Percentiles rank a stretch among this genome's conserved stretches.
Conservation (phyloP, 2,113 vertebrate species). For the Pangasianodon hypophthalmus region DNA sequence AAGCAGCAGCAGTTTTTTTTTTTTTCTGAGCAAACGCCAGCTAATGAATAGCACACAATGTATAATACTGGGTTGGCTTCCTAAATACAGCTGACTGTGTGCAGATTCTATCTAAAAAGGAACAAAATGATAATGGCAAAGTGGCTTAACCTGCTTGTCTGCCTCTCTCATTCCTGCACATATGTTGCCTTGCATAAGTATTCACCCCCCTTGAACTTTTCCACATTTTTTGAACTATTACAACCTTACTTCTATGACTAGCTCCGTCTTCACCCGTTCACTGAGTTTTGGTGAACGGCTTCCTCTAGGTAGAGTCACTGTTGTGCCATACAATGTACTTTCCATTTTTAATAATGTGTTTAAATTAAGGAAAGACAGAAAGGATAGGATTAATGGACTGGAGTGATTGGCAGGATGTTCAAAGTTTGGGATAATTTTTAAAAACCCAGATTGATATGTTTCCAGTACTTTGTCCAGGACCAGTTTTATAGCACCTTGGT, state of each 20-base stretch:
- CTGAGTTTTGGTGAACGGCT: neutral
- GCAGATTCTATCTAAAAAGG: constrained; percentile 19
- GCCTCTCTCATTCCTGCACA: neutral
- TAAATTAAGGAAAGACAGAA: neutral
- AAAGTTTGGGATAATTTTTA: neutral
- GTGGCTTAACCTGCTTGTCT: constrained; percentile 64
- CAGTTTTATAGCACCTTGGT: neutral
- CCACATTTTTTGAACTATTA: neutral
- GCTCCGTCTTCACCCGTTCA: neutral
- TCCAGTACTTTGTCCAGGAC: neutral
- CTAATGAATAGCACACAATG: neutral
- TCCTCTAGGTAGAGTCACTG: neutral
- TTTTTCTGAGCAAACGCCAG: constrained; percentile 35
- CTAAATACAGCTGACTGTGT: constrained; percentile 34
- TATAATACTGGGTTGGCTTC: neutral
- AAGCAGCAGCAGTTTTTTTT: constrained; percentile 31
- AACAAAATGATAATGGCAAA: constrained; percentile 56
- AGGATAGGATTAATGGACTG: neutral
- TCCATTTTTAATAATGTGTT: neutral
- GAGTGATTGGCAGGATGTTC: neutral
- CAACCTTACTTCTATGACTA: neutral
- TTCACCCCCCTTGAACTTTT: neutral
- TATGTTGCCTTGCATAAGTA: neutral
- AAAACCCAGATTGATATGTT: neutral
- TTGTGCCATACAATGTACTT: neutral